Evolutionary conservation across 2,113 vertebrate species (phyloP).

Genomic region (Microcebus lehilahytsara): DNA sequence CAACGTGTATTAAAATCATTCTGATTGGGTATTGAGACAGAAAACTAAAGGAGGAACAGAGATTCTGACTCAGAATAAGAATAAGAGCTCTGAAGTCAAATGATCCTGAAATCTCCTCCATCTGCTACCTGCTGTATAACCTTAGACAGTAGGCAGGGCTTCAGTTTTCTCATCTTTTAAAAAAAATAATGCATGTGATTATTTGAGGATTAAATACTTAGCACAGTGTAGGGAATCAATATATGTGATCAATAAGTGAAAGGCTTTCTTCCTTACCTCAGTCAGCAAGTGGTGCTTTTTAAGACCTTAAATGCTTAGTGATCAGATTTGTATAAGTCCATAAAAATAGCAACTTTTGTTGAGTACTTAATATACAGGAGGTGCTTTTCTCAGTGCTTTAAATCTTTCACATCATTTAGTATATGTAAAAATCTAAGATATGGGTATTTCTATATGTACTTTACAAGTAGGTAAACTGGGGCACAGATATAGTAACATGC

Average conservation of each 20-base stretch:
- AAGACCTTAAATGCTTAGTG: not conserved
- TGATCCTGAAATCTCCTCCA: not conserved
- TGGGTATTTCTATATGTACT: not conserved
- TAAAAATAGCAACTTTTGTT: not conserved
- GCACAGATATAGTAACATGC: not conserved
- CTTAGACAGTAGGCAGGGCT: not conserved
- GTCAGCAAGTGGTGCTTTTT: conserved; percentile 45
- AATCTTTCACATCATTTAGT: not conserved
- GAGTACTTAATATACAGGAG: not conserved
- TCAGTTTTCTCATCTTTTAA: not conserved
- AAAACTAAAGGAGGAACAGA: not conserved
- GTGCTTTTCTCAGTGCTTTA: not conserved
- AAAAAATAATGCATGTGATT: not conserved
- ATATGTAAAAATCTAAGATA: not conserved
- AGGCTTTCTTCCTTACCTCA: not conserved
- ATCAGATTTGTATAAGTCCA: not conserved
- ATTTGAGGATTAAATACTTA: conserved; percentile 24
- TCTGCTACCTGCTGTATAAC: not conserved
- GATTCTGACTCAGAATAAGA: not conserved
- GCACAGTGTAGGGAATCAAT: not conserved
- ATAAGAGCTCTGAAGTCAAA: not conserved
- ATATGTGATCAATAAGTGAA: conserved; percentile 6
- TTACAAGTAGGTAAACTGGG: not conserved
- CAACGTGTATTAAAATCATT: not conserved
- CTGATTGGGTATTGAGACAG: not conserved